Evolutionary conservation across 2,113 vertebrate species (phyloP).

Genomic region (Cisticola juncidis): DNA sequence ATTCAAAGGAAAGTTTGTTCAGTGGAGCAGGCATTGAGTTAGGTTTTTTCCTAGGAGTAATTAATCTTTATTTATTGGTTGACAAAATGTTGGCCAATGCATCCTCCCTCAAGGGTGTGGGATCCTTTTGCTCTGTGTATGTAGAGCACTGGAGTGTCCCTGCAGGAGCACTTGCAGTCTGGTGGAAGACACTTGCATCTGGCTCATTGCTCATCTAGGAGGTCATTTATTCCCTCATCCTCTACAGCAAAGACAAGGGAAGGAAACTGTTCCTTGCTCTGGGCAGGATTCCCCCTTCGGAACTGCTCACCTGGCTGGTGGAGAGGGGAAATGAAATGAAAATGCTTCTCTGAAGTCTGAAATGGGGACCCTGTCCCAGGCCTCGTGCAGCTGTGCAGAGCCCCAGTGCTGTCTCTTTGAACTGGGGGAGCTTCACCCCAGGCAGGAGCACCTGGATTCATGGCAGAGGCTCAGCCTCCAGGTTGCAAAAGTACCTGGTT

Average conservation of each 20-base stretch:
- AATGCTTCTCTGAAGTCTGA: not conserved
- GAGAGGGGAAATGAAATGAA: not conserved
- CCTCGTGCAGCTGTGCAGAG: not conserved
- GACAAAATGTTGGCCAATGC: not conserved
- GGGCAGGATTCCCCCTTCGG: not conserved
- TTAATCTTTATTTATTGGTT: not conserved
- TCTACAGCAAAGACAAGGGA: not conserved
- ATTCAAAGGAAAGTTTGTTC: not conserved
- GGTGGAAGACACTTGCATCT: accelerated
- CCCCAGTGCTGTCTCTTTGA: not conserved
- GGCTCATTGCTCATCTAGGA: not conserved
- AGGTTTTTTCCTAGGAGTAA: not conserved
- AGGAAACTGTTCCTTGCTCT: not conserved
- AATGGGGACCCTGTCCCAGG: not conserved
- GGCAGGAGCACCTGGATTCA: constrained; percentile 16
- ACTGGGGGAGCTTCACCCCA: not conserved
- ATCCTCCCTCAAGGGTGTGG: not conserved
- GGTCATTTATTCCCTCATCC: not conserved
- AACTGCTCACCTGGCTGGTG: not conserved
- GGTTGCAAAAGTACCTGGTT: constrained; percentile 1
- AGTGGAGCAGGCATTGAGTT: not conserved
- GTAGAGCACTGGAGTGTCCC: not conserved
- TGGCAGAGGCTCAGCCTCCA: not conserved
- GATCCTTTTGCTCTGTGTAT: accelerated
- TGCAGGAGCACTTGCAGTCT: not conserved